These are phyloP conservation scores for Embiotoca jacksoni DNA, from an alignment of 2,113 vertebrate genomes.

Conservation along the genomic window DNA sequence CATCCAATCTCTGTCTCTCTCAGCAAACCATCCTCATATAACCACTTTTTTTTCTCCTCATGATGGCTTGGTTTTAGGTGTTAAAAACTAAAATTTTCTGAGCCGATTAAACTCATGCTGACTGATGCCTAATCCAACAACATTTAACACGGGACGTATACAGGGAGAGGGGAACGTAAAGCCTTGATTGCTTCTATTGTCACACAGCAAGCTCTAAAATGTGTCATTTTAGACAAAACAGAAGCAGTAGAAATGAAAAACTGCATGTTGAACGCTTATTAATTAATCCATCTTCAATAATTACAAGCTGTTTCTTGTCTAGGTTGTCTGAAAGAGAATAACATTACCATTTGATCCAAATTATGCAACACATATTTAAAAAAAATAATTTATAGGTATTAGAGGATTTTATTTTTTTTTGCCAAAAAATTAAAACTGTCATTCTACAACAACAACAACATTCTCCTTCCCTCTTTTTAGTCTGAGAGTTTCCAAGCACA, in stretches of 20 bases:
- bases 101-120: slow-evolving; percentile 15
- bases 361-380: slow-evolving; percentile 33
- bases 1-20: slow-evolving; percentile 19
- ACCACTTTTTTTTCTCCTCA: slow-evolving; percentile 11
- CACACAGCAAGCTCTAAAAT: slow-evolving; percentile 21
- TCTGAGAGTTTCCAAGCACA: slow-evolving; percentile 31
- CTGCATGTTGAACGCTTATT: slow-evolving; percentile 2
- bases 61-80: slow-evolving; percentile 34
- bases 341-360: neutral
- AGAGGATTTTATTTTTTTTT: neutral
- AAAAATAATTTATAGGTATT: slow-evolving; percentile 16
- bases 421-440: slow-evolving; percentile 9
- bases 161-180: slow-evolving; percentile 39
- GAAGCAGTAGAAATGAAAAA: slow-evolving; percentile 22
- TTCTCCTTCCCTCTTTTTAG: slow-evolving; percentile 6
- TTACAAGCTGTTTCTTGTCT: slow-evolving; percentile 20
- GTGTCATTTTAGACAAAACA: slow-evolving; percentile 25
- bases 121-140: slow-evolving; percentile 47
- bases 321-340: neutral
- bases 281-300: slow-evolving; percentile 24
- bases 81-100: slow-evolving; percentile 47
- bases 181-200: slow-evolving; percentile 58
- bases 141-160: slow-evolving; percentile 43
- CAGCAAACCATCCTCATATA: slow-evolving; percentile 25
- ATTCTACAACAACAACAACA: slow-evolving; percentile 18